Evolutionary conservation across 2,113 vertebrate species (phyloP).

Genomic region (Loxodonta africana): DNA sequence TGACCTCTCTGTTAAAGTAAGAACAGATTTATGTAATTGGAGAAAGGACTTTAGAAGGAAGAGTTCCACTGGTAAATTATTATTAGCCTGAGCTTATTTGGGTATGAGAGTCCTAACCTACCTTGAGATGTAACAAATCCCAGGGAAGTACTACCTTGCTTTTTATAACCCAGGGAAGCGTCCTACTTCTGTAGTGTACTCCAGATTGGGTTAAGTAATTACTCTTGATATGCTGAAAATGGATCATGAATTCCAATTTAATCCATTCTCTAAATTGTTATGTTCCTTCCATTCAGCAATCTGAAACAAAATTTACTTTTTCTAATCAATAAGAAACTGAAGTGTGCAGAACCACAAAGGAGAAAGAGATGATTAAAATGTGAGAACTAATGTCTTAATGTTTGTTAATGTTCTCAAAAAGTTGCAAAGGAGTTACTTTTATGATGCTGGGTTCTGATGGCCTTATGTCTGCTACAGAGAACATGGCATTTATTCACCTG

Average conservation of each 20-base stretch:
- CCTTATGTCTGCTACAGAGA: conserved; percentile 52
- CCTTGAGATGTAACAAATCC: neutral
- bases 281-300: neutral
- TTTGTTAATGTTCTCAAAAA: conserved; percentile 19
- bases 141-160: neutral
- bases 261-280: conserved; percentile 43
- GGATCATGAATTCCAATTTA: conserved; percentile 50
- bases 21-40: neutral
- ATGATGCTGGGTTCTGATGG: neutral
- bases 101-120: neutral
- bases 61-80: neutral
- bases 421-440: conserved; percentile 4
- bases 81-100: neutral
- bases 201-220: conserved; percentile 31
- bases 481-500: neutral
- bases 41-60: neutral
- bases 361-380: conserved; percentile 35
- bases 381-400: neutral
- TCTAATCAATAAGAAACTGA: neutral
- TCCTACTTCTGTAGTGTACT: conserved; percentile 7
- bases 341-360: neutral
- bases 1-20: conserved; percentile 20
- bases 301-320: conserved; percentile 58
- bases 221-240: neutral
- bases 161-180: conserved; percentile 27